Base-by-base conservation (phyloP, 30 jellyfish, hydroid and myxozoan species). In the Cassiopea andromeda region DNA sequence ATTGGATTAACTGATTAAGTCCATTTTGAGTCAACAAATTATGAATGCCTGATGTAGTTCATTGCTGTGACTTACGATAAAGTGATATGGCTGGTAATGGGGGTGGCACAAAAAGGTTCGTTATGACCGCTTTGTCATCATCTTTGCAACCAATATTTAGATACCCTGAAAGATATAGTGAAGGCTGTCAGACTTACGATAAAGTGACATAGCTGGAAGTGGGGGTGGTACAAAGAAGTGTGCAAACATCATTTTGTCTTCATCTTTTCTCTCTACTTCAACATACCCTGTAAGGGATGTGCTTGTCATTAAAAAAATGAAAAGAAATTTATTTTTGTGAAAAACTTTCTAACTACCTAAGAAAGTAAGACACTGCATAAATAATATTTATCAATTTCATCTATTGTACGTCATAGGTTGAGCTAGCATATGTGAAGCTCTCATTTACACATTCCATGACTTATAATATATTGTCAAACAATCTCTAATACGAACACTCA, bases 71-170 rank as follows among this genome's bases (percentile, higher is more conserved):
- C 91, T 83, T 83, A 83, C 91, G 91, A 88, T 88, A 88, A 38
- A 88, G 76, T 69, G 95, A 88, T 87, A 88, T 88, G 38, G 95
- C 95, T 38, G 95, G 95, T 27, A 88, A 73, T 67, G 95, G 95
- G 75, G 95, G 95, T 48, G 95, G 95, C 86, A 88, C 90, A 88
- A 88, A 78, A 60, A 88, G 49, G 68, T 78, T 73, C 2, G 90
- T 45, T 15, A 88, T 47, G 44, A 78, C 87, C 87, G 78, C 80
- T 68, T 80, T 78, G 90, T 88, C 95, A 8, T 76, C 90, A 27
- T 73, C 81, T 58, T 19, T 79, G 90, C 80, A 69, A 43, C 95
- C 95, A 88, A 73, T 54, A 50, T 58, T 74, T 71, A 78, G 82
- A 66, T 19, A 88, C 95, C 90, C 90, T 78, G 85, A 78, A 78